phyloP scores from a whole-genome alignment of 1,140 invertebrate species.

The Lasaia peninsularis region DNA sequence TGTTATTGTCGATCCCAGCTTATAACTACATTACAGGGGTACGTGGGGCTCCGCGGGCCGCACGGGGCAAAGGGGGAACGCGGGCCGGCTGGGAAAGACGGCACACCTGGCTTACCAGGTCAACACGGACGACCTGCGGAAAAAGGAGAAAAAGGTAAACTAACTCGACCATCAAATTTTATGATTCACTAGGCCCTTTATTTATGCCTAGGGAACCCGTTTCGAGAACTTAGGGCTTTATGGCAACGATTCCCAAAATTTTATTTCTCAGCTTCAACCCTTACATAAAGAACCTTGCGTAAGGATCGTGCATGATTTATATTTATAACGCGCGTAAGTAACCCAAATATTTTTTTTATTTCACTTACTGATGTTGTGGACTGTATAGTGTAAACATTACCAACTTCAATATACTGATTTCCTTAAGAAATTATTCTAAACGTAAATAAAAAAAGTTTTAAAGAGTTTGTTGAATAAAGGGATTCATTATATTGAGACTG shows the following conservation, averaged over 20 bases:
- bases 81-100: slow-evolving; percentile 55
- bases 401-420: too few relatives aligned
- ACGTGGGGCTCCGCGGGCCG: slow-evolving; percentile 54
- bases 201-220: slow-evolving; percentile 58
- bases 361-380: neutral
- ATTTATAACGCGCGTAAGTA: slow-evolving; percentile 35
- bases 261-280: slow-evolving; percentile 55
- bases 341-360: neutral
- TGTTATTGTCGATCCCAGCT: slow-evolving; percentile 53
- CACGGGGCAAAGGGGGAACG: slow-evolving; percentile 65
- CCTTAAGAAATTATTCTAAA: too few relatives aligned
- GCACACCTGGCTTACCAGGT: slow-evolving; percentile 62
- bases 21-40: slow-evolving; percentile 69
- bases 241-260: slow-evolving; percentile 66
- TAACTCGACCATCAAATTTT: slow-evolving; percentile 72
- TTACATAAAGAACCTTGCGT: slow-evolving; percentile 35
- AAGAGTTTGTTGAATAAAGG: too few relatives aligned
- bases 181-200: slow-evolving; percentile 63
- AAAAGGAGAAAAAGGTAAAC: slow-evolving; percentile 78
- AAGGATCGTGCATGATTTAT: slow-evolving; percentile 45
- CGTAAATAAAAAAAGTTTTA: too few relatives aligned
- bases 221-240: slow-evolving; percentile 56
- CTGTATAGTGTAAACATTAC: too few relatives aligned
- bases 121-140: slow-evolving; percentile 73
- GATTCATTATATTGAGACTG: too few relatives aligned